Conservation (phyloP, 2,797 vertebrate genomes). For the Limosa lapponica region DNA sequence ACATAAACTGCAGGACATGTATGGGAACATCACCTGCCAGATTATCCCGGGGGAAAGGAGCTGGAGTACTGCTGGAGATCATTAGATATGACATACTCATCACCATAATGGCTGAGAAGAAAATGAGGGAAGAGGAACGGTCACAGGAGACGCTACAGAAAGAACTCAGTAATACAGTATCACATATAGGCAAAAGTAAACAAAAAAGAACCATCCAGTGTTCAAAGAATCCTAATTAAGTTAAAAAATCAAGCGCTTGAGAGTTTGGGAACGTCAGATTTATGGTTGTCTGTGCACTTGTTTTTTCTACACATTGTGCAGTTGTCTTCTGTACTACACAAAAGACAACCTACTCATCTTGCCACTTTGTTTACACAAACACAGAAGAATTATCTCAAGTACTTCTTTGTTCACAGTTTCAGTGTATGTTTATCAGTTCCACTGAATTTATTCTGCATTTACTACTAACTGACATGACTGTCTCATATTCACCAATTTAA, state of each 20-base stretch:
- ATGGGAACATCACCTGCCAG: background rate
- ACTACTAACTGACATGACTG: background rate
- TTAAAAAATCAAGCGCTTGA: background rate
- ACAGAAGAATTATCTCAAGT: background rate
- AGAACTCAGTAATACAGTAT: background rate
- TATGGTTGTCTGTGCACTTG: background rate
- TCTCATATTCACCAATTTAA: background rate
- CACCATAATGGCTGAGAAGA: background rate
- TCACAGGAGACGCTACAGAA: background rate
- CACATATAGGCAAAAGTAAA: background rate
- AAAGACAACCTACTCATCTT: background rate
- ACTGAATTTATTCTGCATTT: constrained; percentile 10
- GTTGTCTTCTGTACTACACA: background rate
- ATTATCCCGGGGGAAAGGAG: background rate
- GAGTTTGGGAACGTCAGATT: background rate
- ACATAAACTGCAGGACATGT: background rate
- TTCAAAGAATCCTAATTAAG: constrained; percentile 2
- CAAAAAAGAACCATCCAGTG: background rate
- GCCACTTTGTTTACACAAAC: background rate
- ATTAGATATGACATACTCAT: background rate
- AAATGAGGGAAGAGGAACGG: background rate
- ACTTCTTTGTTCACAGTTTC: background rate
- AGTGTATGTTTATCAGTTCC: background rate
- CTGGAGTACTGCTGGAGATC: background rate
- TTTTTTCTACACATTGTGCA: background rate